These are phyloP conservation scores for Drosophila sulfurigaster DNA, from an alignment of 1,140 invertebrate species.

Conservation along the genomic window DNA sequence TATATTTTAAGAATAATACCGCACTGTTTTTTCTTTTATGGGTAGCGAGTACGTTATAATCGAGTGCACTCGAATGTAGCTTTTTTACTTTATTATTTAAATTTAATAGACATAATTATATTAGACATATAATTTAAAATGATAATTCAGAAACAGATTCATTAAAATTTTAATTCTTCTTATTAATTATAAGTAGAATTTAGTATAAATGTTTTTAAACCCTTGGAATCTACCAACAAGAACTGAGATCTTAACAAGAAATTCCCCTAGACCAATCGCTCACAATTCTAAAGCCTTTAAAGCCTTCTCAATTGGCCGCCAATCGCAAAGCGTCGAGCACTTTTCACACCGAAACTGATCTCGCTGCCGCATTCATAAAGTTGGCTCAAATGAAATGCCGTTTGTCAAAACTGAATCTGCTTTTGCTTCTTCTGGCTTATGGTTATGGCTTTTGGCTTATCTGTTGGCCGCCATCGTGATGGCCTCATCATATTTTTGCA, in stretches of 20 bases:
- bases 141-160: too few relatives aligned
- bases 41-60: too few relatives aligned
- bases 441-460: constrained; percentile 44
- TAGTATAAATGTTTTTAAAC: too few relatives aligned
- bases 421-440: not conserved
- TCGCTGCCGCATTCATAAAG: not conserved
- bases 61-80: too few relatives aligned
- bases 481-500: constrained; percentile 78
- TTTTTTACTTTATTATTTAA: too few relatives aligned
- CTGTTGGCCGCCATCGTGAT: constrained; percentile 68
- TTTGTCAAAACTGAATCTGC: constrained; percentile 19
- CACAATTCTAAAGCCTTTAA: not conserved
- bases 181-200: too few relatives aligned
- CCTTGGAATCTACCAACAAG: too few relatives aligned
- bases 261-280: not conserved
- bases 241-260: not conserved
- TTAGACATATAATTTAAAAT: too few relatives aligned
- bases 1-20: too few relatives aligned
- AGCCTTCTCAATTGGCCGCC: not conserved
- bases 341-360: constrained; percentile 3
- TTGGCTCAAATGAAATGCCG: constrained; percentile 14
- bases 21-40: too few relatives aligned
- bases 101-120: too few relatives aligned
- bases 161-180: too few relatives aligned
- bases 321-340: not conserved